Conservation (phyloP, 1,140 invertebrate species). For the Drosophila grimshawi region DNA sequence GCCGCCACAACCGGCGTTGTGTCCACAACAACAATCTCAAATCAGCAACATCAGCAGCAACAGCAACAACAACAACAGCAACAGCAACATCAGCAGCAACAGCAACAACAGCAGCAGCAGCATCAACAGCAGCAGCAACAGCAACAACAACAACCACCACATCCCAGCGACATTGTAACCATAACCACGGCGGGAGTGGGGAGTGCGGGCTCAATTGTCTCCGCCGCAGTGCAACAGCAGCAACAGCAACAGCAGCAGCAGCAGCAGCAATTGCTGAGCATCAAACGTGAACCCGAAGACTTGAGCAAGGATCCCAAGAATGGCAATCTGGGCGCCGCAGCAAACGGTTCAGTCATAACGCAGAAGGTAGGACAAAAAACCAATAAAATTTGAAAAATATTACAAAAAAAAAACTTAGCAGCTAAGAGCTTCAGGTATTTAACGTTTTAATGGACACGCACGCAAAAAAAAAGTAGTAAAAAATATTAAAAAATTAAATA, state of each 20-base stretch:
- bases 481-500: slow-evolving; percentile 20
- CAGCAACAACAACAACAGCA: slow-evolving; percentile 61
- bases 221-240: slow-evolving; percentile 65
- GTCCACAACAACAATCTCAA: slow-evolving; percentile 75
- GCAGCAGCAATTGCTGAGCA: slow-evolving; percentile 75
- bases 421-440: slow-evolving; percentile 42
- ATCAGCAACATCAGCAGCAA: slow-evolving; percentile 66
- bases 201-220: slow-evolving; percentile 75
- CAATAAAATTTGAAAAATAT: slow-evolving; percentile 6
- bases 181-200: slow-evolving; percentile 72
- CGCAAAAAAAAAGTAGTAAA: slow-evolving; percentile 38
- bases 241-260: slow-evolving; percentile 67
- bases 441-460: slow-evolving; percentile 75
- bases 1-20: slow-evolving; percentile 67
- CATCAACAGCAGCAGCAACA: slow-evolving; percentile 75
- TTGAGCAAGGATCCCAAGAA: slow-evolving; percentile 84
- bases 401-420: slow-evolving; percentile 26
- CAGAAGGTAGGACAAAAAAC: slow-evolving; percentile 72
- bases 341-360: slow-evolving; percentile 69
- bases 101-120: slow-evolving; percentile 72
- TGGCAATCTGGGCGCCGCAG: slow-evolving; percentile 52
- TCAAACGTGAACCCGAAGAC: slow-evolving; percentile 84
- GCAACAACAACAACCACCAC: slow-evolving; percentile 67
- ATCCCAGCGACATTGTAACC: slow-evolving; percentile 75
- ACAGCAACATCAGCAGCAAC: slow-evolving; percentile 61